Evolutionary conservation across 2,113 vertebrate species (phyloP), one percentile per base, ranked within the genome.

Genomic region (Morone saxatilis): DNA sequence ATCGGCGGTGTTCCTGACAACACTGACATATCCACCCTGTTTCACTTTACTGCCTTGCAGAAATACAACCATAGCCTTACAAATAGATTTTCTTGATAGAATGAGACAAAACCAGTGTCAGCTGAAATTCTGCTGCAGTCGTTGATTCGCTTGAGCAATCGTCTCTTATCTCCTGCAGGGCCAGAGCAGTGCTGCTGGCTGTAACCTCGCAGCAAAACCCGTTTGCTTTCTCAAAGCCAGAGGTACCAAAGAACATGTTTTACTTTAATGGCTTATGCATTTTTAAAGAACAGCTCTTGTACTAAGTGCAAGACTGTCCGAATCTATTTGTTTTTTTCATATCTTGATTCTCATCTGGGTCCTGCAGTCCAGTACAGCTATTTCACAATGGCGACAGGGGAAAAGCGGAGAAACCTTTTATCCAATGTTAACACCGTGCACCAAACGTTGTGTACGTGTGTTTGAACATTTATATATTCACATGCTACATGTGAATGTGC

Each of bases 181-280:
- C 80, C 51, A 2, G 57, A 74, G 83, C 66, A 25, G 47, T 11
- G 16, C 71, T 16, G 45, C 47, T 1, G 25, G 31, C 69, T 81
- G 4, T 71, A 62, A 80, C 68, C 83, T 82, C 54, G 8, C 60
- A 78, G 86, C 74, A 74, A 80, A 78, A 80, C 43, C 63, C 1
- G 0, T 63, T 66, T 51, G 50, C 63, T 80, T 85, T 88, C 68
- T 80, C 6, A 5, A 57, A 41, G 59, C 65, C 12, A 10, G 47
- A 60, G 36, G 60, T 80, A 77, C 72, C 84, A 89, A 85, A 54
- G 67, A 86, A 76, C 57, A 60, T 89, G 85, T 83, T 77, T 92
- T 76, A 71, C 88, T 92, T 90, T 86, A 92, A 92, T 86, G 83
- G 81, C 71, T 82, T 22, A 89, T 92, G 56, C 62, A 93, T 92